Evolutionary conservation across 2,797 vertebrate genomes (phyloP).

Genomic region (Leptatherina wallacei): DNA sequence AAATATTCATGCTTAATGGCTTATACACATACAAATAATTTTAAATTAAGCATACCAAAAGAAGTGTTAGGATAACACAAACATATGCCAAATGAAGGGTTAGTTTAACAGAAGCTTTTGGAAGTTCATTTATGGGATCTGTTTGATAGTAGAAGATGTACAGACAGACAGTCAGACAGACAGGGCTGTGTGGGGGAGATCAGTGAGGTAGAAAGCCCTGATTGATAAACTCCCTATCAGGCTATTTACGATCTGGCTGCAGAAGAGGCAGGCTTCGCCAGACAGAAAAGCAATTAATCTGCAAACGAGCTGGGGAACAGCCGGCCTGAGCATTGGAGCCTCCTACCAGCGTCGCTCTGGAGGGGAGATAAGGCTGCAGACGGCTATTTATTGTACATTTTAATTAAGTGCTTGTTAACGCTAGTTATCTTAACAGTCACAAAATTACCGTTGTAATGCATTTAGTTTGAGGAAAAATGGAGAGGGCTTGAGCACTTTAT

Average conservation of each 20-base stretch:
- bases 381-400: conserved; percentile 99
- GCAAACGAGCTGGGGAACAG: conserved; percentile 98
- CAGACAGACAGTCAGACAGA: conserved; percentile 78
- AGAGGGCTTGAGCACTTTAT: conserved; percentile 83
- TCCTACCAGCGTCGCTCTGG: conserved; percentile 90
- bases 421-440: conserved; percentile 99
- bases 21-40: conserved; percentile 12
- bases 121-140: conserved; percentile 60
- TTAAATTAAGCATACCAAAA: conserved; percentile 30
- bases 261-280: conserved; percentile 94
- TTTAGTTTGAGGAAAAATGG: conserved; percentile 96
- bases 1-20: conserved; percentile 11
- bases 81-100: conserved; percentile 42
- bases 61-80: conserved; percentile 31
- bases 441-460: conserved; percentile 99
- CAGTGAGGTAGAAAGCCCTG: conserved; percentile 87
- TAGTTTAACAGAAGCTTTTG: conserved; percentile 54
- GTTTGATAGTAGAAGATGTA: conserved; percentile 51
- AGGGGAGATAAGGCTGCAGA: conserved; percentile 96
- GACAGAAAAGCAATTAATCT: conserved; percentile 99
- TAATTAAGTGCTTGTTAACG: conserved; percentile 99
- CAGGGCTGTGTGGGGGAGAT: conserved; percentile 86
- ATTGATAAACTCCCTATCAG: conserved; percentile 99
- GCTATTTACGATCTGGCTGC: conserved; percentile 99
- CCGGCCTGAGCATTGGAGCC: conserved; percentile 94